Base-by-base conservation (phyloP, 2,113 vertebrate genomes). In the Lophotis ruficrista region DNA sequence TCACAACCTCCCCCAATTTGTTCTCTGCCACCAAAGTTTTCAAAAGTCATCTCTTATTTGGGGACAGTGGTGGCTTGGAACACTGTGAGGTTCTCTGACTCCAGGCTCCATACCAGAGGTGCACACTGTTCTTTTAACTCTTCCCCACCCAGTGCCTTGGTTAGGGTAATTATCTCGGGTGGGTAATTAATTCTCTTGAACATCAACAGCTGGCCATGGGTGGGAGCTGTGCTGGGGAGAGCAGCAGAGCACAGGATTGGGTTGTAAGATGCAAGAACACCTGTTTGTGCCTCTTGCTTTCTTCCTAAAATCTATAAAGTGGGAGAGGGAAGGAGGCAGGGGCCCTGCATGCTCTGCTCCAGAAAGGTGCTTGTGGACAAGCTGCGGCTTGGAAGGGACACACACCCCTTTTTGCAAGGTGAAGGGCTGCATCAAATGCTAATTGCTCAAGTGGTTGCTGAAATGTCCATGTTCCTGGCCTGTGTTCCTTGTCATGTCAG, bases 161-260 rank as follows among this genome's bases (percentile, higher is more conserved):
- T 62, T 47, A 69, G 61, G 53, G 58, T 83, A 73, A 43, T 85
- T 93, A 60, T 75, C 64, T 92, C 2, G 18, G 27, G 38, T 66
- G 66, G 28, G 68, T 90, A 89, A 91, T 96, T 92, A 83, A 87
- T 91, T 92, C 64, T 84, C 69, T 69, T 50, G 23, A 94, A 71
- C 12, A 57, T 37, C 86, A 91, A 64, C 96, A 97, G 76, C 94
- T 96, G 93, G 70, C 6, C 38, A 54, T 78, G 57, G n/a, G 78
- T 79, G 62, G 23, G 81, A 94, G 35, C 61, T 57, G 38, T n/a
- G 37, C 54, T 93, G 41, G 23, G 62, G 51, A 85, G 57, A 91
- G 35, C 8, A 5, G 24, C 14, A 83, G 51, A 90, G 83, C 68
- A 75, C 16, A 56, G 65, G 65, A 54, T 4, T 69, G 62, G 22